Percentiles rank a stretch among this genome's conserved stretches.
phyloP scores from a whole-genome alignment of 2,113 vertebrate genomes.

The Pterocles burchelli region DNA sequence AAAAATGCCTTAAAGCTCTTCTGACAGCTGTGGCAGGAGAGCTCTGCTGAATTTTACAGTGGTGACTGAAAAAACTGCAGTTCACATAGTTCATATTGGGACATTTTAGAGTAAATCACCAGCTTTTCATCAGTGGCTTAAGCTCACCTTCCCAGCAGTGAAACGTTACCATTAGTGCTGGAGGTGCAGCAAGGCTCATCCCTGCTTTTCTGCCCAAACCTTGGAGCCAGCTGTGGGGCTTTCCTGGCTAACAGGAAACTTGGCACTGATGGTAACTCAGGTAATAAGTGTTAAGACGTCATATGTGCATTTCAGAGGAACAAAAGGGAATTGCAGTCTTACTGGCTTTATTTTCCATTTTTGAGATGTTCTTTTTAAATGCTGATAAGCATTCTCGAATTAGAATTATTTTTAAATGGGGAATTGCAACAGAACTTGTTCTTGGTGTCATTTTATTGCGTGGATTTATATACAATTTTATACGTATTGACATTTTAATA shows the following conservation, averaged over 20 bases:
- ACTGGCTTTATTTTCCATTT: background rate
- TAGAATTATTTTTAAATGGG: background rate
- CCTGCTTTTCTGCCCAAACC: background rate
- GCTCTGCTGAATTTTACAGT: background rate
- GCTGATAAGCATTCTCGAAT: background rate
- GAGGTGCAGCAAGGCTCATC: background rate
- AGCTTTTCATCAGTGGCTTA: background rate
- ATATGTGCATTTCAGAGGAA: background rate
- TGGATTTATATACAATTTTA: background rate
- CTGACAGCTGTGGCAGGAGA: background rate
- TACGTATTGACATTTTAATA: background rate
- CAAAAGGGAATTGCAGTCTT: background rate
- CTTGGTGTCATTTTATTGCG: background rate
- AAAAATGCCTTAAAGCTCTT: background rate
- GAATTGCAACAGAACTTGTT: background rate
- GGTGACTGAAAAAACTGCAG: background rate
- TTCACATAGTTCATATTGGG: accelerated
- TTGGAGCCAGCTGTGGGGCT: background rate
- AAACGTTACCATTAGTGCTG: accelerated
- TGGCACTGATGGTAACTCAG: no score
- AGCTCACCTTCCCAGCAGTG: background rate
- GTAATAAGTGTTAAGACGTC: background rate
- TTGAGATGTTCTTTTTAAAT: background rate
- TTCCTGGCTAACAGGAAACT: accelerated
- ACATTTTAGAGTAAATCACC: background rate